phyloP scores from a whole-genome alignment of 2,888 invertebrate species.

The Drosophila subquinaria region DNA sequence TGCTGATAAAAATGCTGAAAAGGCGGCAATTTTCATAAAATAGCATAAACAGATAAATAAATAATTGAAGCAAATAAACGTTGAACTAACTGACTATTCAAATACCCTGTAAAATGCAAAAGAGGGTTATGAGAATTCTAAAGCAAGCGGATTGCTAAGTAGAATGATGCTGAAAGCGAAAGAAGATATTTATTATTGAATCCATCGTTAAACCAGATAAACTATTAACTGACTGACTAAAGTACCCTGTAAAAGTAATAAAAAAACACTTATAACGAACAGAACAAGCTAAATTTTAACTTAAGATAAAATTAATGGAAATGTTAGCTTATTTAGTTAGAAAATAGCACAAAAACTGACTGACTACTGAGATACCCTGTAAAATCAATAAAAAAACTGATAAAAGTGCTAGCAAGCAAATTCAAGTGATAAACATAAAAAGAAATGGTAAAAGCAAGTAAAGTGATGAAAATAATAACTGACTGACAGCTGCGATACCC shows the following conservation, averaged over 20 bases:
- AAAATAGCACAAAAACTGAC: background rate
- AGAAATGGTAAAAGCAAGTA: background rate
- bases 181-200: background rate
- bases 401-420: background rate
- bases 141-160: background rate
- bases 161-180: background rate
- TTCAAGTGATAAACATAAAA: background rate
- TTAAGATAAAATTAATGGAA: background rate
- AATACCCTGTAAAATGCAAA: background rate
- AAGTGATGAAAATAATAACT: background rate
- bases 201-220: background rate
- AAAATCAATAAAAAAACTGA: background rate
- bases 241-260: background rate
- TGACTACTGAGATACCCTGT: background rate
- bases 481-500: background rate
- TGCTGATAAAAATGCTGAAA: background rate
- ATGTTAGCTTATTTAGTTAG: background rate
- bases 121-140: background rate
- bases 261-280: background rate
- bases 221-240: background rate
- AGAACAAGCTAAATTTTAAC: background rate
- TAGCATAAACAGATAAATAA: background rate
- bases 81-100: background rate
- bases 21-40: background rate
- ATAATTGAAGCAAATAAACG: background rate